Evolutionary conservation across 2,113 vertebrate species (phyloP).

Genomic region (Cheilinus undulatus): DNA sequence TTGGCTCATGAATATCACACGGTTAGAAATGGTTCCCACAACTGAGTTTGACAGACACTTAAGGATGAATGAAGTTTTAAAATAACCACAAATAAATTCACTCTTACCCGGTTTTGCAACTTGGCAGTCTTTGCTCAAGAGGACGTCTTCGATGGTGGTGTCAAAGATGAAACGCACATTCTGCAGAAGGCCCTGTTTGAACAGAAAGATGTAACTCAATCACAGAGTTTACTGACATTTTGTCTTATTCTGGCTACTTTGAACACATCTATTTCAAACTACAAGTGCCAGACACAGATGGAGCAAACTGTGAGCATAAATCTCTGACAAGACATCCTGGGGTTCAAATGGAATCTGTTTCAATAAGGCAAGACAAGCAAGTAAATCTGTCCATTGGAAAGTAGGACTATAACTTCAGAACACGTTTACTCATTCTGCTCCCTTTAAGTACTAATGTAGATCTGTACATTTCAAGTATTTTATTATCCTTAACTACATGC

Average conservation of each 20-base stretch:
- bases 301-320: no score
- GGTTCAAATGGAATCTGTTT: no score
- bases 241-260: background rate
- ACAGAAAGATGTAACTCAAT: conserved; percentile 28
- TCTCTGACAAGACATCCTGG: no score
- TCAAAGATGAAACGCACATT: conserved; percentile 91
- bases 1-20: conserved; percentile 37
- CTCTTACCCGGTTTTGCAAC: conserved; percentile 86
- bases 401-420: no score
- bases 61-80: background rate
- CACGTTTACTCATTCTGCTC: no score
- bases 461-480: no score
- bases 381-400: no score
- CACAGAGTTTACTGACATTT: background rate
- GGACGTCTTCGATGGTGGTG: conserved; percentile 88
- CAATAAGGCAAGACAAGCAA: no score
- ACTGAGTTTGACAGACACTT: background rate
- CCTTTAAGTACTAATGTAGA: no score
- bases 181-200: conserved; percentile 92
- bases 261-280: no score
- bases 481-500: no score
- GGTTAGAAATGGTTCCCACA: conserved; percentile 20
- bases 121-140: conserved; percentile 90
- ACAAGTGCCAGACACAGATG: no score
- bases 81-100: background rate